Evolutionary conservation across 1,140 invertebrate genomes (phyloP).

Genomic region (Eulimnadia texana): DNA sequence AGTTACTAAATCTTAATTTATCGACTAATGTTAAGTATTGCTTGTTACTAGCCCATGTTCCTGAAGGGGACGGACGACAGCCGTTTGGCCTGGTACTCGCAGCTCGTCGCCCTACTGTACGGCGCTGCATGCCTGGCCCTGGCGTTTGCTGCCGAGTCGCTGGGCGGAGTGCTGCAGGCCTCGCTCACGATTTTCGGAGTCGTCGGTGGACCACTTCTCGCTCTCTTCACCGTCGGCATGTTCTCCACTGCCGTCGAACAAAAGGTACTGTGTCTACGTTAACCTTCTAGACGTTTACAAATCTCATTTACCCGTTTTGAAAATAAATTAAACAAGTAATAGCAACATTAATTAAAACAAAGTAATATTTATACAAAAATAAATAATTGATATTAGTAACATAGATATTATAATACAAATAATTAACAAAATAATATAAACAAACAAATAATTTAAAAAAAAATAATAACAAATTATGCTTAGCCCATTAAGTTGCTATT

Average conservation of each 20-base stretch:
- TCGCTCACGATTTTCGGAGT: constrained; percentile 63
- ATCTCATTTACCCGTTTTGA: too few relatives aligned
- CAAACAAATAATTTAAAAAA: too few relatives aligned
- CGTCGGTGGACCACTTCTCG: constrained; percentile 61
- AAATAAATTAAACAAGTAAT: too few relatives aligned
- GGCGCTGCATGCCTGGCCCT: constrained; percentile 51
- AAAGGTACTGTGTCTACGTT: constrained; percentile 27
- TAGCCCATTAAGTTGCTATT: too few relatives aligned
- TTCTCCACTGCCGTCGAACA: constrained; percentile 45
- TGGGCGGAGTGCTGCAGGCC: constrained; percentile 56
- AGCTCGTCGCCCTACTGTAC: constrained; percentile 47
- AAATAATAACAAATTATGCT: too few relatives aligned
- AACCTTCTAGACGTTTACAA: too few relatives aligned
- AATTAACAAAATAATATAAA: too few relatives aligned
- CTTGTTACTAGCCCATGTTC: constrained; percentile 1
- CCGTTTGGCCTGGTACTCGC: constrained; percentile 25
- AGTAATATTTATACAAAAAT: background rate
- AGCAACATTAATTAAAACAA: background rate
- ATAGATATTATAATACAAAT: too few relatives aligned
- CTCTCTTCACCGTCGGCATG: constrained; percentile 66
- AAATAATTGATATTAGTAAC: constrained; percentile 8
- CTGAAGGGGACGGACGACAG: constrained; percentile 4
- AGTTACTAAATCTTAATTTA: too few relatives aligned
- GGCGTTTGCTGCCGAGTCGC: constrained; percentile 52
- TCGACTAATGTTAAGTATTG: too few relatives aligned